Evolutionary conservation across 2,888 invertebrate genomes (phyloP).

Genomic region (Hermaeophaga mercurialis): DNA sequence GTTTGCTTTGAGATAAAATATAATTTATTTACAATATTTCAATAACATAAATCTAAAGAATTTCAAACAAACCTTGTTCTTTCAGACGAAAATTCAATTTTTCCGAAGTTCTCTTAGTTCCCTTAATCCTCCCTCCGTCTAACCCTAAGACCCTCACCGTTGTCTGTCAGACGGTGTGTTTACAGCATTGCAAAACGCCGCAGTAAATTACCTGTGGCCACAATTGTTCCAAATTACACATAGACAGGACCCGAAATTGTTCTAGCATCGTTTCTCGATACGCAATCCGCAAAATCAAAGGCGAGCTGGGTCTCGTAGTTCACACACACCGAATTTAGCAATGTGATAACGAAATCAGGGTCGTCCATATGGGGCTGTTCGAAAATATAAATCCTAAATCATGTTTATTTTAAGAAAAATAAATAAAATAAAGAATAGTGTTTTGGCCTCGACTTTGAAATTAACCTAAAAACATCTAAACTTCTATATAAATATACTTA

Average conservation of each 20-base stretch:
- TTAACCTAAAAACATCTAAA: no score
- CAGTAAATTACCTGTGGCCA: conserved; percentile 27
- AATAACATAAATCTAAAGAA: no score
- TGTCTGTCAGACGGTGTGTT: conserved; percentile 19
- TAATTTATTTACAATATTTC: no score
- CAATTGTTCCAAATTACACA: conserved; percentile 36
- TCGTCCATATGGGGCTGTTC: neutral
- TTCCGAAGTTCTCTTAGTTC: no score
- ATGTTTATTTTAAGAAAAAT: no score
- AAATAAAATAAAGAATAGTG: no score
- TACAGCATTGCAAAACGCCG: conserved; percentile 20
- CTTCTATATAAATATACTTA: no score
- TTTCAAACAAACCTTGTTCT: no score
- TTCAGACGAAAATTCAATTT: no score
- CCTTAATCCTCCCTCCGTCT: neutral
- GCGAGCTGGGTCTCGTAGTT: conserved; percentile 35
- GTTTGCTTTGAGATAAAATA: no score
- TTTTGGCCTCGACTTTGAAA: no score
- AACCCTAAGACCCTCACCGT: conserved; percentile 3
- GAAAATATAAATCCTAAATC: no score
- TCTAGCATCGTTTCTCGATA: conserved; percentile 40
- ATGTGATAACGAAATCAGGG: conserved; percentile 8
- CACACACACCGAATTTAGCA: conserved; percentile 23
- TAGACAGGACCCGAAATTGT: conserved; percentile 37
- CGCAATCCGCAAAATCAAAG: conserved; percentile 45